Percentiles rank a stretch among this genome's conserved stretches.
These are phyloP conservation scores for Pithys albifrons DNA, from an alignment of 2,113 vertebrate genomes.

Conservation along the genomic window DNA sequence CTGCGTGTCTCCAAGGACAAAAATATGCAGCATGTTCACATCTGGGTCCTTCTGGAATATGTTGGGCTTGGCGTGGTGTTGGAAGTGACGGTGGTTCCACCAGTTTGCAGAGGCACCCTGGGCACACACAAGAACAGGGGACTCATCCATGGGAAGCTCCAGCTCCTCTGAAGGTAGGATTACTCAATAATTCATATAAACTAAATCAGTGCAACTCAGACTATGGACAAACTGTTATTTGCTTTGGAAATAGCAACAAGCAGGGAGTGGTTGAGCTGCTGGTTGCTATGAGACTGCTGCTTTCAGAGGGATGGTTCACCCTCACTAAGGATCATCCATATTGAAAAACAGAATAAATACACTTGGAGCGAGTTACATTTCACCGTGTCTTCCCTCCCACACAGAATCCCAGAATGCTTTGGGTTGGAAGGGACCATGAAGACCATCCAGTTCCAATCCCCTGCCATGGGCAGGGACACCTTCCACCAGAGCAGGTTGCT, in stretches of 20 bases:
- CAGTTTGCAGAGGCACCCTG: conserved; percentile 94
- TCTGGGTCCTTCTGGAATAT: conserved; percentile 92
- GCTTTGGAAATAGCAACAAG: not conserved
- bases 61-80: conserved; percentile 96
- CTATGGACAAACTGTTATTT: not conserved
- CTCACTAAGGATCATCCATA: not conserved
- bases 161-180: not conserved
- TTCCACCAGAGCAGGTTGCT: not conserved
- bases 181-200: not conserved
- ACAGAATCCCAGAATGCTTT: not conserved
- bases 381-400: not conserved
- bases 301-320: not conserved
- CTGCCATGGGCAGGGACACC: not conserved
- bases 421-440: not conserved
- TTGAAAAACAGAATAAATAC: not conserved
- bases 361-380: not conserved
- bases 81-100: conserved; percentile 98
- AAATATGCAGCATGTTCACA: conserved; percentile 88
- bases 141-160: not conserved
- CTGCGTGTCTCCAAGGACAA: conserved; percentile 87
- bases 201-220: not conserved
- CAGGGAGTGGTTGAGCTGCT: not conserved
- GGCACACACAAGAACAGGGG: not conserved
- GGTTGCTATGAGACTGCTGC: not conserved
- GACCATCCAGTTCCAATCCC: not conserved